Percentiles rank a stretch among this genome's conserved stretches.
Conservation (phyloP, 2,113 vertebrate species). For the Podiceps cristatus region DNA sequence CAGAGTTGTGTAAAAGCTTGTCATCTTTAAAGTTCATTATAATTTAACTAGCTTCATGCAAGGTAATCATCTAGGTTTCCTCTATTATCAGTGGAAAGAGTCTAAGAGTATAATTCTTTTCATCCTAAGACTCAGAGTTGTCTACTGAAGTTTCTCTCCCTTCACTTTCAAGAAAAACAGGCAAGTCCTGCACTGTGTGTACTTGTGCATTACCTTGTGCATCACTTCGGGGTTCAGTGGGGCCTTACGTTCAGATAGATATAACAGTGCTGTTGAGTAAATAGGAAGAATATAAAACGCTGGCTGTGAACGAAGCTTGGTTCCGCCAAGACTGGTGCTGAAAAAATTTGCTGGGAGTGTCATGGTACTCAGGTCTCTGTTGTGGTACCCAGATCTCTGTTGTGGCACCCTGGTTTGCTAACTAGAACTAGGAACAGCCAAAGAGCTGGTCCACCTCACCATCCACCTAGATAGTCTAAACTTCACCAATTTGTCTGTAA, state of each 20-base stretch:
- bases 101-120: background rate
- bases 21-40: background rate
- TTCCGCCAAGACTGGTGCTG: background rate
- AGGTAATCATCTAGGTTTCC: background rate
- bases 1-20: background rate
- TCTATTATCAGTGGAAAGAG: background rate
- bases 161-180: background rate
- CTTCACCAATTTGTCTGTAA: background rate
- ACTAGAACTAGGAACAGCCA: background rate
- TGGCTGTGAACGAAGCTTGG: background rate
- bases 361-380: background rate
- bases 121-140: background rate
- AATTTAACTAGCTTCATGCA: background rate
- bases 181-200: background rate
- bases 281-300: background rate
- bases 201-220: background rate
- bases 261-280: background rate
- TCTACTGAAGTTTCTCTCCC: background rate
- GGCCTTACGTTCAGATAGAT: background rate
- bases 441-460: background rate
- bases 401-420: background rate
- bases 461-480: background rate
- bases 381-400: background rate
- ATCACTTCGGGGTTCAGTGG: background rate
- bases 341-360: background rate